Percentiles rank a stretch among this genome's conserved stretches.
Evolutionary conservation across 2,888 invertebrate species (phyloP).

Genomic region (Lissonota sp.): DNA sequence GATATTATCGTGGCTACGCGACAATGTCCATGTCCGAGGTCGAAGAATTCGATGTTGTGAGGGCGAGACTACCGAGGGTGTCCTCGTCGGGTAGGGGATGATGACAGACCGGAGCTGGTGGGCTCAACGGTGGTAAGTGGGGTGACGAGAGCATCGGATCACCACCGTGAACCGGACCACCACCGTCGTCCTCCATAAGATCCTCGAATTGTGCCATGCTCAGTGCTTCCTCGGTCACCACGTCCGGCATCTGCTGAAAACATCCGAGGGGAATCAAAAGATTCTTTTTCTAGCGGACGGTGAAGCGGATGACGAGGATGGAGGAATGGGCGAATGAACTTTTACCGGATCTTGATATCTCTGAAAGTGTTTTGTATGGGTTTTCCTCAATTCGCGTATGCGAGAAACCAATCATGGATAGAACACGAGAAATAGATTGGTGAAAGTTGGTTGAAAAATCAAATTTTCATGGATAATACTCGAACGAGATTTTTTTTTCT

Average conservation of each 20-base stretch:
- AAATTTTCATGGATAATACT: not conserved
- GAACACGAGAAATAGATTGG: not conserved
- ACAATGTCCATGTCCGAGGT: constrained; percentile 82
- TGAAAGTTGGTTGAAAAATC: constrained; percentile 20
- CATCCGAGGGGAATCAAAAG: constrained; percentile 14
- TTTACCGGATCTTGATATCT: no score
- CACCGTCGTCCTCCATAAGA: constrained; percentile 88
- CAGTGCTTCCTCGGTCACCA: constrained; percentile 86
- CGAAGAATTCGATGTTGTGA: constrained; percentile 81
- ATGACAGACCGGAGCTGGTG: constrained; percentile 80
- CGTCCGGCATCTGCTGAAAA: constrained; percentile 85
- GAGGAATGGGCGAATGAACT: no score
- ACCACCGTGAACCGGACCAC: constrained; percentile 86
- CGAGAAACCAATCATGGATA: not conserved
- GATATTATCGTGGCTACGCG: constrained; percentile 77
- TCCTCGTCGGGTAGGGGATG: constrained; percentile 81
- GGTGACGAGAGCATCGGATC: constrained; percentile 88
- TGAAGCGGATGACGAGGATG: not conserved
- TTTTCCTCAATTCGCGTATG: no score
- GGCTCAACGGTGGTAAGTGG: constrained; percentile 84
- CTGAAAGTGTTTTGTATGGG: no score
- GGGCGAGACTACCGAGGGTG: constrained; percentile 80
- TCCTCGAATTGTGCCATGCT: constrained; percentile 88
- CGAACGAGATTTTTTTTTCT: not conserved
- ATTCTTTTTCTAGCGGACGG: not conserved